Conservation (phyloP, 2,888 invertebrate species). For the Spodoptera picta region DNA sequence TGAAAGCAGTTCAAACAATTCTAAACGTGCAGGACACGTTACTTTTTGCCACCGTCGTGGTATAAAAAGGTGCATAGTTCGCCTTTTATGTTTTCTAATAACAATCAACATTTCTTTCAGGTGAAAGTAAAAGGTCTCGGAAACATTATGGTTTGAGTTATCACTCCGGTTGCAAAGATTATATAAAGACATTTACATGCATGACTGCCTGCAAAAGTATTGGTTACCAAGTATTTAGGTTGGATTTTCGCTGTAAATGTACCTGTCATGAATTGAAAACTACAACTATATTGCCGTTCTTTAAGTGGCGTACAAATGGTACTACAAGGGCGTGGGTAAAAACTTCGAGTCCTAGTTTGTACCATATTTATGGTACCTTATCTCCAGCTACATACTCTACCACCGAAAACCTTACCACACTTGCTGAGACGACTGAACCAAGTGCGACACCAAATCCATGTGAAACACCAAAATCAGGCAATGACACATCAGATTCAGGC, state of each 20-base stretch:
- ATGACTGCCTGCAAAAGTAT: constrained; percentile 77
- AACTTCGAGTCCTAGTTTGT: constrained; percentile 71
- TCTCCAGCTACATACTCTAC: constrained; percentile 54
- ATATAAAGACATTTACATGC: constrained; percentile 74
- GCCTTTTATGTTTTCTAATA: neutral
- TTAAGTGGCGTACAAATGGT: constrained; percentile 76
- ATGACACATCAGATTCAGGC: too few relatives aligned
- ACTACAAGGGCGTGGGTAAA: constrained; percentile 64
- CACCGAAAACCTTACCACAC: neutral
- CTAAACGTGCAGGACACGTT: too few relatives aligned
- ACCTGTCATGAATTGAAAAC: constrained; percentile 75
- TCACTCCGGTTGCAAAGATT: constrained; percentile 65
- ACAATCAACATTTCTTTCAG: constrained; percentile 49
- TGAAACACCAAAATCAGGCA: too few relatives aligned
- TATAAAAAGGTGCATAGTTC: too few relatives aligned
- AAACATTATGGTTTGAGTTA: constrained; percentile 77
- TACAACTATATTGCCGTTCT: constrained; percentile 71
- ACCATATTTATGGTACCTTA: constrained; percentile 71
- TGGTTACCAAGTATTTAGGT: constrained; percentile 72
- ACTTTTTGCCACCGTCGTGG: too few relatives aligned
- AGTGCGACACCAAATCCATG: too few relatives aligned
- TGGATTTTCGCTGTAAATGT: constrained; percentile 72
- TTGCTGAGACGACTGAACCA: too few relatives aligned
- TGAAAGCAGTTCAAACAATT: too few relatives aligned
- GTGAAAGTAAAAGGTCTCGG: constrained; percentile 57